Base-by-base conservation (phyloP, 2,113 vertebrate genomes). In the Cephalopholis sonnerati region DNA sequence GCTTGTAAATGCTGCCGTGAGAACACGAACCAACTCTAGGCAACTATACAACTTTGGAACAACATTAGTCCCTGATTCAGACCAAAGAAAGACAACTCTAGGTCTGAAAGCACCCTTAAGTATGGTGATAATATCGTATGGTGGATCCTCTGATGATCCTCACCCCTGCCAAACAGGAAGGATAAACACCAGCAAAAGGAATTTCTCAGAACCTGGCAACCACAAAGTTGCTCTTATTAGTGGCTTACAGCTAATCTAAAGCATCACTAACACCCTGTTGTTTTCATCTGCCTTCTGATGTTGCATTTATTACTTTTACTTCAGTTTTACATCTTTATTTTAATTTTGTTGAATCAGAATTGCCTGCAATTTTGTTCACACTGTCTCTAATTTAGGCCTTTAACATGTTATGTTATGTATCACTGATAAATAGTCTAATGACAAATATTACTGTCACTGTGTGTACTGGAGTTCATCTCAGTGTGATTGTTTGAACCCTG, bases 401-500 rank as follows among this genome's bases (percentile, higher is more conserved):
- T 39, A 39, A 25, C 2, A 8, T 41, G 10, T 11, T 41, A 36
- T 16, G 48, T 53, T 15, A 3, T 32, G 27, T 54, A 1, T 54
- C 10, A 16, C 44, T 32, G 71, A 32, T 74, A 5, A 48, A 61
- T 6, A 50, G 4, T 51, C 25, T 5, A 29, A 29, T 27, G 3
- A 39, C 48, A 22, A 2, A 32, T 55, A 22, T 44, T 10, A n/a
- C 24, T 39, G 15, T 46, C 24, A 36, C 20, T 12, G 27, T 32
- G 7, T 69, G 22, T 36, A 36, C 32, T 36, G 32, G 32, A 36
- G 22, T 59, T 36, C 9, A 22, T 64, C 36, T 41, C 20, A n/a
- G 20, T 78, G 24, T 61, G 20, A 16, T 9, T 75, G 29, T 76
- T 67, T 86, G 24, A 79, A 27, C 12, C 22, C 25, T 57, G 17